Evolutionary conservation across 2,888 invertebrate species (phyloP), one percentile per base, ranked within the genome.

Genomic region (Papilio elwesi): DNA sequence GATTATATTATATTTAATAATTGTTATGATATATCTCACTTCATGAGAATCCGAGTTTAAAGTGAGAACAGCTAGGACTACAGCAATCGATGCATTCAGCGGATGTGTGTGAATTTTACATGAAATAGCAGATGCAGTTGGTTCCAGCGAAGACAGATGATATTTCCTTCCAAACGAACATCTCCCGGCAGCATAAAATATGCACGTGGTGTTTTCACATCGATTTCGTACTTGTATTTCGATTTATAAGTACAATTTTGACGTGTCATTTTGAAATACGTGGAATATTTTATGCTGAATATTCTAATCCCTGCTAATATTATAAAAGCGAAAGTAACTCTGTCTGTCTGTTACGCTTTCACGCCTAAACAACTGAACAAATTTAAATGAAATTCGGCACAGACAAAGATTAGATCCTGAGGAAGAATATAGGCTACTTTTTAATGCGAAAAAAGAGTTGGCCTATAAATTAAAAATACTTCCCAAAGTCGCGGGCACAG

Each of bases 51-150:
- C 2, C 2, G 13, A 57, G 36, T 57, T 36, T 38, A 59, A n/a
- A 43, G 15, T 15, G 43, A 10, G 4, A 62, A 43, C 43, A 62
- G 43, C 15, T 62, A 1, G 49, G 15, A 16, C 47, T n/a, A 16
- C 47, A 76, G 74, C 74, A 76, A 79, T 78, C 78, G 78, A 78
- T 80, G 81, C 83, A 83, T 83, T 81, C 81, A 85, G 77, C 26
- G 74, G 76, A 73, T 75, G 59, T 74, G 78, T 81, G 81, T 90
- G 88, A 88, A 90, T 90, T 87, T 89, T 90, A 85, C 86, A 89
- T 88, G 88, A 87, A 86, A 87, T 82, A 82, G 80, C 83, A 82
- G 84, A 85, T 85, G 82, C 82, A 83, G 79, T 79, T 75, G 70
- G 75, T 73, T 74, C 74, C 75, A 65, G 75, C 73, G 74, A 78